Conservation (phyloP, 2,113 vertebrate genomes). For the Seriola aureovittata region DNA sequence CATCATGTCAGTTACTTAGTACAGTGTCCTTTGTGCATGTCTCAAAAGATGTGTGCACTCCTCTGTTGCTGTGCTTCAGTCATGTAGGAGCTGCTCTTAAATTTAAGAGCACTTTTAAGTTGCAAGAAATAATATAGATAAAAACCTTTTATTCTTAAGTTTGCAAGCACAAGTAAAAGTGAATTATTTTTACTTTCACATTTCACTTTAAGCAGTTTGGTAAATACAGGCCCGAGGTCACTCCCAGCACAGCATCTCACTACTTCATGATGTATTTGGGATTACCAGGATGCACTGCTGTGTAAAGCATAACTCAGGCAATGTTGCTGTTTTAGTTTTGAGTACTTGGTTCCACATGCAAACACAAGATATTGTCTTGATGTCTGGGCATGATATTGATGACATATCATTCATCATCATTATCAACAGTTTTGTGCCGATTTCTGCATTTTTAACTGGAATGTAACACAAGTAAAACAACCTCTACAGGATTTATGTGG, state of each 20-base stretch:
- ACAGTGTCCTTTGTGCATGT: too few species aligned
- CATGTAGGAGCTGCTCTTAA: not conserved
- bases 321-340: slow-evolving; percentile 6
- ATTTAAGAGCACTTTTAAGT: not conserved
- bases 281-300: slow-evolving; percentile 13
- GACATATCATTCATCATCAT: not conserved
- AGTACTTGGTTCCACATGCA: slow-evolving; percentile 9
- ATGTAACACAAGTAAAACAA: not conserved
- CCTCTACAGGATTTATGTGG: not conserved
- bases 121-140: not conserved
- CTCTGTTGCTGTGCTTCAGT: not conserved
- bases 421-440: not conserved
- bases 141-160: not conserved
- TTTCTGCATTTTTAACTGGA: slow-evolving; percentile 2
- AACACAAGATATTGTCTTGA: slow-evolving; percentile 18
- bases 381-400: slow-evolving; percentile 4
- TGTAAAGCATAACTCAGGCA: not conserved
- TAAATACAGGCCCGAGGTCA: not conserved
- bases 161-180: not conserved
- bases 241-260: not conserved
- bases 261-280: slow-evolving; percentile 10
- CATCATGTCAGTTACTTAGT: too few species aligned
- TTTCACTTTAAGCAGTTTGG: not conserved
- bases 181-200: not conserved
- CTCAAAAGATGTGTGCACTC: not conserved